Conservation (phyloP, 2,113 vertebrate genomes). For the Mellivora capensis region DNA sequence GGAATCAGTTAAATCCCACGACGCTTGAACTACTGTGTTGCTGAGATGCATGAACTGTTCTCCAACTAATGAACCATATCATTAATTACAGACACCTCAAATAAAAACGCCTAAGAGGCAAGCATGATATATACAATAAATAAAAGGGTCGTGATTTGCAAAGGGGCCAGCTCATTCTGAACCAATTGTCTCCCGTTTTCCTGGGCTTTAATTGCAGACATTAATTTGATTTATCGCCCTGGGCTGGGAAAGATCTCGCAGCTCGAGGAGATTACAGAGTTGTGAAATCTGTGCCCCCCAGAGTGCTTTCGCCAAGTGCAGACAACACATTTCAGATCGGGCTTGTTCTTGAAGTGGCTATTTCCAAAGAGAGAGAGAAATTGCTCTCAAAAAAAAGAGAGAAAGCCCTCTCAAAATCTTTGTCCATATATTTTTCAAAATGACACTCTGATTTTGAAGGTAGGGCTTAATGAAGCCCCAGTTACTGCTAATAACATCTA, state of each 20-base stretch:
- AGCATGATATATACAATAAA: conserved; percentile 81
- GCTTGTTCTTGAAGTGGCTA: conserved; percentile 42
- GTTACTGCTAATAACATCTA: conserved; percentile 11
- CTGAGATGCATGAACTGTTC: conserved; percentile 66
- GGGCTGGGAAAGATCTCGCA: conserved; percentile 47
- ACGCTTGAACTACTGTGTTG: conserved; percentile 78
- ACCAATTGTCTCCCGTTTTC: conserved; percentile 72
- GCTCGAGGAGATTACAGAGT: conserved; percentile 46
- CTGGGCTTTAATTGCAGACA: conserved; percentile 74
- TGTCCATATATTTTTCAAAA: conserved; percentile 43
- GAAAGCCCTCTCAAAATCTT: background rate
- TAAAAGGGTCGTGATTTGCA: conserved; percentile 77
- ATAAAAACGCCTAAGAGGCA: conserved; percentile 78
- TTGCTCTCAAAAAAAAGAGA: too few species aligned
- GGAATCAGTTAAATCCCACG: conserved; percentile 80
- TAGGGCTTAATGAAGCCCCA: background rate
- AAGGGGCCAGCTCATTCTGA: conserved; percentile 76
- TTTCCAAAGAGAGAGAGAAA: conserved; percentile 57
- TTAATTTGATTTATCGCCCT: conserved; percentile 74
- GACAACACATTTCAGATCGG: conserved; percentile 3
- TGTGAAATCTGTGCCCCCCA: conserved; percentile 47
- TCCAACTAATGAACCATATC: conserved; percentile 82
- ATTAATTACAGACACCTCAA: conserved; percentile 85
- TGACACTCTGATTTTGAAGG: conserved; percentile 20
- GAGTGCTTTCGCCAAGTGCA: conserved; percentile 39